phyloP scores from a whole-genome alignment of 2,888 invertebrate genomes.

The Chorisops tibialis region DNA sequence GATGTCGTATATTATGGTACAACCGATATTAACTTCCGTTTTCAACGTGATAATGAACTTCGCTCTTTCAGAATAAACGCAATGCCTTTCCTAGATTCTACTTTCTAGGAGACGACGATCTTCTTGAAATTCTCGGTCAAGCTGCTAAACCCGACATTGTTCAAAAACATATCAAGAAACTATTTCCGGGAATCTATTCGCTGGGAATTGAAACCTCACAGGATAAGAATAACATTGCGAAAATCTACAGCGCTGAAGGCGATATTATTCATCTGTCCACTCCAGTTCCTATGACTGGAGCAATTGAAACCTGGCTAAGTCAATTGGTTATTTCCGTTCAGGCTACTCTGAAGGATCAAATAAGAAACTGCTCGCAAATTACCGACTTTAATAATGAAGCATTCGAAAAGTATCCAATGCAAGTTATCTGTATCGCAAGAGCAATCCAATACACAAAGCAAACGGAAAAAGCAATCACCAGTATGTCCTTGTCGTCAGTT shows the following conservation, averaged over 20 bases:
- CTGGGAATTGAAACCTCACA: conserved; percentile 63
- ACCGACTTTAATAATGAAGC: conserved; percentile 55
- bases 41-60: conserved; percentile 10
- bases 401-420: conserved; percentile 54
- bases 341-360: conserved; percentile 66
- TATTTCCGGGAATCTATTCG: conserved; percentile 85
- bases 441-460: conserved; percentile 80
- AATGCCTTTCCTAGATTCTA: conserved; percentile 92
- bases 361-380: conserved; percentile 56
- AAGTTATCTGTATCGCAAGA: conserved; percentile 82
- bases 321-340: conserved; percentile 81
- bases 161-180: conserved; percentile 91
- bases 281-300: conserved; percentile 45
- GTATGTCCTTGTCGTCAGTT: conserved; percentile 59
- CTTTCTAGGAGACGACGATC: conserved; percentile 96
- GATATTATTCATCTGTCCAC: conserved; percentile 43
- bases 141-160: conserved; percentile 84
- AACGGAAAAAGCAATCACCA: conserved; percentile 74
- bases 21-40: conserved; percentile 4
- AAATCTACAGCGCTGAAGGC: conserved; percentile 54
- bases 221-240: conserved; percentile 47
- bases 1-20: conserved; percentile 87
- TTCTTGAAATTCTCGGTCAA: conserved; percentile 92
- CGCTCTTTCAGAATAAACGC: conserved; percentile 74
- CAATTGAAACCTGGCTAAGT: conserved; percentile 49